These are phyloP conservation scores for Ciconia maguari DNA, from an alignment of 2,113 vertebrate species.

Conservation along the genomic window DNA sequence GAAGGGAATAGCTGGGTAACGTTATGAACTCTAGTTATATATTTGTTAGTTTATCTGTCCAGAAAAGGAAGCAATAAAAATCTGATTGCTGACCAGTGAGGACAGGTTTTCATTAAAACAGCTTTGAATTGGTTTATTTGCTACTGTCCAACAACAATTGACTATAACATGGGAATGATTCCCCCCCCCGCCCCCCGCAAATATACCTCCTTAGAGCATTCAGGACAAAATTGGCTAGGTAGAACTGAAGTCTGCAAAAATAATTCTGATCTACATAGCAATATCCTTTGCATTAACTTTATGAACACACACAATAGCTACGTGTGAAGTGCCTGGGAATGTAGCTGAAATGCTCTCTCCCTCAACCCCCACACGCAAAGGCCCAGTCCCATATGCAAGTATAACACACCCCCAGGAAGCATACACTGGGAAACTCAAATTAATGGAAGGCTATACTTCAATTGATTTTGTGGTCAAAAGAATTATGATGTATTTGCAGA, in stretches of 20 bases:
- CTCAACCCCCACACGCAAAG: rapidly evolving
- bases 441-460: neutral
- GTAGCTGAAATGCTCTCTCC: neutral
- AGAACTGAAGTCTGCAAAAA: neutral
- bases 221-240: neutral
- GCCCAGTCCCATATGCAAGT: neutral
- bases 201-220: neutral
- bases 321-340: neutral
- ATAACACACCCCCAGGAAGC: neutral
- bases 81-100: neutral
- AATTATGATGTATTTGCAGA: neutral
- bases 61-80: neutral
- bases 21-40: neutral
- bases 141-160: neutral
- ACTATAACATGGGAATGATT: neutral
- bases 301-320: neutral
- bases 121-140: neutral
- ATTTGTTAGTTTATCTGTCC: neutral
- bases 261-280: neutral
- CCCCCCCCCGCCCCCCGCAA: neutral
- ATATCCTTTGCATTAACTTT: neutral
- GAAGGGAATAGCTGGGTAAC: neutral
- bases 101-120: neutral
- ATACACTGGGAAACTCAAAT: neutral
- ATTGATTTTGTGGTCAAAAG: neutral